Conservation (phyloP, 2,797 vertebrate genomes). For the Dendrocincla fuliginosa region DNA sequence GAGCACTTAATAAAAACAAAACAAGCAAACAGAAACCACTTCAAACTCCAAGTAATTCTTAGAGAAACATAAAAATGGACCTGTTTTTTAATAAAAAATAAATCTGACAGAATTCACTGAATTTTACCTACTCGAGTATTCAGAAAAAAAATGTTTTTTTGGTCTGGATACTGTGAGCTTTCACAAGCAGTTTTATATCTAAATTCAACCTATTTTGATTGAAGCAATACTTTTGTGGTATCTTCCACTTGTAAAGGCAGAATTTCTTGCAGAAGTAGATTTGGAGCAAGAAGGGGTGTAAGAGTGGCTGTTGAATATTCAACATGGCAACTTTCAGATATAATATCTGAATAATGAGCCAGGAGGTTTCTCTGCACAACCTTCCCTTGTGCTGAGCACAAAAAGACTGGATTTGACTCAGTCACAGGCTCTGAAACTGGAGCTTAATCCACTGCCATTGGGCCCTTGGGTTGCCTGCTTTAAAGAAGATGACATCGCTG, state of each 20-base stretch:
- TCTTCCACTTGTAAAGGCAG: not conserved
- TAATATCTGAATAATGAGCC: not conserved
- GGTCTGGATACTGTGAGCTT: not conserved
- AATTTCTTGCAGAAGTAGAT: not conserved
- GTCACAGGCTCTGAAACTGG: not conserved
- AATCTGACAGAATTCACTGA: not conserved
- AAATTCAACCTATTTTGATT: not conserved
- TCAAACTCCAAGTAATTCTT: not conserved
- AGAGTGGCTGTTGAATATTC: not conserved
- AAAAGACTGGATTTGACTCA: not conserved
- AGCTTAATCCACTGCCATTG: not conserved
- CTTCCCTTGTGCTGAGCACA: not conserved
- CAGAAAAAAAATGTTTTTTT: not conserved
- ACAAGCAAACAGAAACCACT: fast-evolving
- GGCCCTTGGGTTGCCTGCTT: not conserved
- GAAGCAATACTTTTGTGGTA: not conserved
- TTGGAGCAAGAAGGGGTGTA: not conserved
- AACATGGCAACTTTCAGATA: not conserved
- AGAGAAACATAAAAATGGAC: too few species aligned
- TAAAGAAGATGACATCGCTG: not conserved
- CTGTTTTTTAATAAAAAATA: not conserved
- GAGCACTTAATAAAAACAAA: not conserved
- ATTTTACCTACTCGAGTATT: not conserved
- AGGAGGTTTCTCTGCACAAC: not conserved
- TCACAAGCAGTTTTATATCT: not conserved